These are phyloP conservation scores for Tragelaphus strepsiceros DNA, from an alignment of 2,113 vertebrate genomes.

Conservation along the genomic window DNA sequence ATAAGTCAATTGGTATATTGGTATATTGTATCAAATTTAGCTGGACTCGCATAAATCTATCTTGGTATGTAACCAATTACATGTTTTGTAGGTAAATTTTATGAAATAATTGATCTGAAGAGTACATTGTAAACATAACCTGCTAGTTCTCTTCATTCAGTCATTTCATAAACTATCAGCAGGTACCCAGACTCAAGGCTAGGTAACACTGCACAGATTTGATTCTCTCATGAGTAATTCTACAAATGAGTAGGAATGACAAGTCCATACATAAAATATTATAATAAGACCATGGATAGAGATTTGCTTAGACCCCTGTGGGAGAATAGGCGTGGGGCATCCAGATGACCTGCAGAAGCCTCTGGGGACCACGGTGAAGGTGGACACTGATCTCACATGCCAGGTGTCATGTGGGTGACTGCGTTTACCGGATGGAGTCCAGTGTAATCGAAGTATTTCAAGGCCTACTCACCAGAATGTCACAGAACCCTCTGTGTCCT, in stretches of 20 bases:
- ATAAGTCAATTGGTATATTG: neutral
- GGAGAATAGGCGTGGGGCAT: neutral
- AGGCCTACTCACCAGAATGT: neutral
- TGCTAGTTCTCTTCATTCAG: neutral
- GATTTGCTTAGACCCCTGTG: fast-evolving
- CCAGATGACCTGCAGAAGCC: neutral
- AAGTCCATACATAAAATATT: neutral
- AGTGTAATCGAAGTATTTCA: neutral
- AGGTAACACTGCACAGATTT: neutral
- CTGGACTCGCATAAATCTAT: neutral
- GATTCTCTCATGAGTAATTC: neutral
- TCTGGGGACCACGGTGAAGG: neutral
- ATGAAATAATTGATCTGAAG: neutral
- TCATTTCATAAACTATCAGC: neutral
- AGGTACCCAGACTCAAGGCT: neutral
- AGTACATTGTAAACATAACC: neutral
- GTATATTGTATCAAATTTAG: neutral
- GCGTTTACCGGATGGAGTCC: neutral
- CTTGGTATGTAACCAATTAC: neutral
- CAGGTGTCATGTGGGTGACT: neutral
- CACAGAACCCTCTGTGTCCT: neutral
- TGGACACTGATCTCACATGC: no score
- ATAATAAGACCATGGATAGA: neutral
- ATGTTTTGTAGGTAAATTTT: neutral
- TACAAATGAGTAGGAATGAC: neutral